Percentiles rank a stretch among this genome's conserved stretches.
phyloP scores from a whole-genome alignment of 2,113 vertebrate genomes.

The Spea multiplicata region DNA sequence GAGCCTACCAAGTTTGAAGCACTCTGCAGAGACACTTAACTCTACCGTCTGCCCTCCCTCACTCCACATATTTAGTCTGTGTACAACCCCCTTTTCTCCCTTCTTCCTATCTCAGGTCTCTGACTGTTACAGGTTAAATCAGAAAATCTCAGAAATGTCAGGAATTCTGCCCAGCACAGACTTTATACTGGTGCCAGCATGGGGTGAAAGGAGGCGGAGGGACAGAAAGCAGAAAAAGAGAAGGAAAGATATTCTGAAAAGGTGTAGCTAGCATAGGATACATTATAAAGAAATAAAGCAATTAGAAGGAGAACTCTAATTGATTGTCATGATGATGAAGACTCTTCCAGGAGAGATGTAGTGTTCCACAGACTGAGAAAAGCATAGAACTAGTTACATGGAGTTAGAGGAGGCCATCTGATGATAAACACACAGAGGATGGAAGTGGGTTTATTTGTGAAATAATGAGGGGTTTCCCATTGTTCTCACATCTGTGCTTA shows the following conservation, averaged over 20 bases:
- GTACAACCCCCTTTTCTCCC: background rate
- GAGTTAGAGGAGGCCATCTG: no score
- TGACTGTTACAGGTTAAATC: slow-evolving; percentile 29
- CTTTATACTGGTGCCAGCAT: slow-evolving; percentile 2
- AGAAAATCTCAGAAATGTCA: slow-evolving; percentile 39
- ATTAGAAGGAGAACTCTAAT: no score
- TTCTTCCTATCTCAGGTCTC: background rate
- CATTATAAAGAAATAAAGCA: no score
- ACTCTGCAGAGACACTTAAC: background rate
- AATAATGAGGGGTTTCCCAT: background rate
- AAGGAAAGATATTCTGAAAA: background rate
- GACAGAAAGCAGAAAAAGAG: background rate
- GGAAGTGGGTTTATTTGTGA: background rate
- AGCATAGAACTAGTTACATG: background rate
- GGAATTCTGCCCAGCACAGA: slow-evolving; percentile 29
- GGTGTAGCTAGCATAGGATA: background rate
- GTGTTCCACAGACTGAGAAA: background rate
- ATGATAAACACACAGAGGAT: background rate
- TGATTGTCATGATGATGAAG: no score
- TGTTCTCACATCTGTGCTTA: background rate
- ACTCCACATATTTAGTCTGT: background rate
- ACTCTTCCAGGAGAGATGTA: no score
- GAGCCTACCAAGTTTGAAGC: no score
- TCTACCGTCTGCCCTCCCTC: background rate
- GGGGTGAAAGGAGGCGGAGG: background rate